Evolutionary conservation across 1,140 invertebrate genomes (phyloP).

Genomic region (Caerostris extrusa): DNA sequence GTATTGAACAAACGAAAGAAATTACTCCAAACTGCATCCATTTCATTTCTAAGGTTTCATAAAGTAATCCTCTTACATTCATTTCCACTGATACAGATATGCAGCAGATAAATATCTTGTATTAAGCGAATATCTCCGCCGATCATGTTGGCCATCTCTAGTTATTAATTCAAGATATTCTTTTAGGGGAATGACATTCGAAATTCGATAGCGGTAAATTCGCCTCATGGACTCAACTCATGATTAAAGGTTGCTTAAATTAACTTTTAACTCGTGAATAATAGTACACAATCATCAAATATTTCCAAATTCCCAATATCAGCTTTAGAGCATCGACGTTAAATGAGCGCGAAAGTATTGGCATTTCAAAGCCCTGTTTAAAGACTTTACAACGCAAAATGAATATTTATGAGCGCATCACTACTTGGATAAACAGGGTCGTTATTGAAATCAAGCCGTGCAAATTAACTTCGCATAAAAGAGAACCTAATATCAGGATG

Average conservation of each 20-base stretch:
- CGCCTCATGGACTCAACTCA: not conserved
- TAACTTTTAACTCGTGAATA: not conserved
- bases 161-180: not conserved
- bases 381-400: not conserved
- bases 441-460: slow-evolving; percentile 13
- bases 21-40: too few relatives aligned
- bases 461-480: slow-evolving; percentile 28
- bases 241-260: slow-evolving; percentile 7
- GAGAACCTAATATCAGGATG: not conserved
- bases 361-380: not conserved
- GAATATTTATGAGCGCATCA: slow-evolving; percentile 10
- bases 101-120: too few relatives aligned
- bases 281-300: not conserved
- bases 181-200: not conserved
- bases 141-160: not conserved
- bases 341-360: not conserved
- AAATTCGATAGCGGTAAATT: not conserved
- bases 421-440: not conserved
- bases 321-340: not conserved
- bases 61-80: too few relatives aligned
- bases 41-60: too few relatives aligned
- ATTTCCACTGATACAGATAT: too few relatives aligned
- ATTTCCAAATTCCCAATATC: not conserved
- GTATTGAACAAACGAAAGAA: too few relatives aligned
- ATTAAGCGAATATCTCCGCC: too few relatives aligned